Evolutionary conservation across 2,888 invertebrate genomes (phyloP).

Genomic region (Drosophila kanekoi): DNA sequence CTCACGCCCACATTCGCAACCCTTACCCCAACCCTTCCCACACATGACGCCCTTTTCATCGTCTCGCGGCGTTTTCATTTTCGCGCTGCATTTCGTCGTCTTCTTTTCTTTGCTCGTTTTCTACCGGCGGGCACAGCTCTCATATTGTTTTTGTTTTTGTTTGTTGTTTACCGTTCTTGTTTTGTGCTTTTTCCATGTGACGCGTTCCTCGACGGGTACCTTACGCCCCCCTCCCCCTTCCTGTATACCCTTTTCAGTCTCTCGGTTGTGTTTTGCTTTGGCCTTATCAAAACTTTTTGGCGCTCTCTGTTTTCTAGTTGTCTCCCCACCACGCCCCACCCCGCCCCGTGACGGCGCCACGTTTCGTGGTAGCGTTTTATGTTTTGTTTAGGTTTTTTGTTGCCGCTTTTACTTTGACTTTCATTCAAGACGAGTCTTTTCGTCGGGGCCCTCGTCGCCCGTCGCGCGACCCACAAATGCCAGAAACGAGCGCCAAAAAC

Average conservation of each 20-base stretch:
- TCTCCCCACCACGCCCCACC: constrained; percentile 6
- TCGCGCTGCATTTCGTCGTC: constrained; percentile 55
- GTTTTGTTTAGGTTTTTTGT: constrained; percentile 82
- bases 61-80: constrained; percentile 54
- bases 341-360: constrained; percentile 16
- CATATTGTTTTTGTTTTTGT: constrained; percentile 50
- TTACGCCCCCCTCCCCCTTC: neutral
- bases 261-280: constrained; percentile 46
- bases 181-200: constrained; percentile 36
- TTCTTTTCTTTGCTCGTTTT: constrained; percentile 52
- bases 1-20: constrained; percentile 39
- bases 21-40: constrained; percentile 9
- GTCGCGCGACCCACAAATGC: constrained; percentile 73
- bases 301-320: constrained; percentile 68
- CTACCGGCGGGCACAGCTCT: constrained; percentile 55
- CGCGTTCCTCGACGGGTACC: constrained; percentile 27
- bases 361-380: constrained; percentile 59
- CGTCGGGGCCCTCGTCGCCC: constrained; percentile 43
- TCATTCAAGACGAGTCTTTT: constrained; percentile 82
- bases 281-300: constrained; percentile 73
- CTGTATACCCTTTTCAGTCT: constrained; percentile 3
- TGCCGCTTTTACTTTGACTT: constrained; percentile 84
- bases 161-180: constrained; percentile 54
- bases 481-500: constrained; percentile 66
- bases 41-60: constrained; percentile 25